Evolutionary conservation across 1,140 invertebrate genomes (phyloP), one percentile per base, ranked within the genome.

Genomic region (Megalonaias nervosa): DNA sequence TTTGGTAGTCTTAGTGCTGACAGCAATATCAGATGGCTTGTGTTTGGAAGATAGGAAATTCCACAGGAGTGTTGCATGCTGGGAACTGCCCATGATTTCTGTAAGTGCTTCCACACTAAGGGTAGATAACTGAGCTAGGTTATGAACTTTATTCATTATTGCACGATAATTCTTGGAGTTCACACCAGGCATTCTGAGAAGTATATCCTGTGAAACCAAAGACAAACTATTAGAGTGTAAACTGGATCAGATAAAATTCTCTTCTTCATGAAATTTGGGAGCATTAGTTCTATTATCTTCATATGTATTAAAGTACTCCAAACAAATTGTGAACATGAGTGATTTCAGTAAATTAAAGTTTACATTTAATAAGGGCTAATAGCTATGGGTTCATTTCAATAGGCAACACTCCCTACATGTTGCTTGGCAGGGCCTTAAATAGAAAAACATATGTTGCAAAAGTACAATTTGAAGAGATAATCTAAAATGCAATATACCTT

Each of bases 161-260:
- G 89, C 83, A 71, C 94, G 92, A 12, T 98, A 93, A 90, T 98
- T 99, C 91, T 96, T 97, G 0, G 95, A 94, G 83, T 94, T 95
- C 9, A 99, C 93, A 11, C 97, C 97, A 0, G 97, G 97, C 83
- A 99, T 92, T 90, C 97, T 97, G 16, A 95, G 92, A 26, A 99
- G 90, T 88, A 99, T 96, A 92, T 98, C 97, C 91, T 93, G 86
- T 21, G 78, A 81, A 59, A 64, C 66, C n/a, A 16, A 77, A 71
- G 48, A 26, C 17, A 38, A 60, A 71, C 15, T 4, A 58, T 23
- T 19, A 23, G 14, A 59, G 3, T 23, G n/a, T 26, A 31, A 69
- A 60, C 59, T 57, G 17, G 2, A 16, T 70, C 17, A 26, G 17
- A 31, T 26, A 57, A 16, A 17, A n/a, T 23, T 56, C 31, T 19